Evolutionary conservation across 2,888 invertebrate species (phyloP), one percentile per base, ranked within the genome.

Genomic region (Ormyrus nitidulus): DNA sequence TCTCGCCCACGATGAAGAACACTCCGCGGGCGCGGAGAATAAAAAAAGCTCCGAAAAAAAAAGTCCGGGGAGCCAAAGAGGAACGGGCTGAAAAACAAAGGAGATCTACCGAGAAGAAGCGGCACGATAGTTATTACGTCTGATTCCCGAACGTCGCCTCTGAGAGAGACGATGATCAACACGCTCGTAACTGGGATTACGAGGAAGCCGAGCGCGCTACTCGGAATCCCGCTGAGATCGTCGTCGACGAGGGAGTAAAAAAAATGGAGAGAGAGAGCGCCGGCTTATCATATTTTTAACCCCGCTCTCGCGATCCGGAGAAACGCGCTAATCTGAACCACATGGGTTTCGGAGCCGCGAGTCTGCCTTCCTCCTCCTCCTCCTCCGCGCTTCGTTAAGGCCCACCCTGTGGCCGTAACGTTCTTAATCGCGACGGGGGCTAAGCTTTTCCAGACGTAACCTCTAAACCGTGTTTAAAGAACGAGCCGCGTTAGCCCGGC

Each of bases 201-300:
- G 48, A 8, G 58, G 19, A 13, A 19, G 56, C 56, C 5, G 56
- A 11, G 56, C n/a, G 13, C 56, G 11, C 6, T 56, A 56, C 56
- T 13, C 6, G 11, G 56, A n/a, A 56, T 56, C 11, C 56, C 13
- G 34, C 56, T 11, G 56, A 56, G 13, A 56, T 56, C 56, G n/a
- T 34, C 34, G 34, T 34, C 34, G 34, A 34, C 34, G 34, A 34
- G 34, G 11, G 19, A 59, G 59, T 19, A 5, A 58, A 13, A 58
- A 13, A 13, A 10, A 19, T 19, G 19, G 19, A 19, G 19, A 11
- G 46, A 10, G n/a, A 58, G n/a, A 51, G 49, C 34, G 34, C 34
- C 34, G 34, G 34, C 51, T 51, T 71, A 73, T 64, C 64, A 64
- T 64, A 72, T 72, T 59, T 73, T 73, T 54, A 53, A 73, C 53